Conservation (phyloP, 2,113 vertebrate species). For the Trinectes maculatus region DNA sequence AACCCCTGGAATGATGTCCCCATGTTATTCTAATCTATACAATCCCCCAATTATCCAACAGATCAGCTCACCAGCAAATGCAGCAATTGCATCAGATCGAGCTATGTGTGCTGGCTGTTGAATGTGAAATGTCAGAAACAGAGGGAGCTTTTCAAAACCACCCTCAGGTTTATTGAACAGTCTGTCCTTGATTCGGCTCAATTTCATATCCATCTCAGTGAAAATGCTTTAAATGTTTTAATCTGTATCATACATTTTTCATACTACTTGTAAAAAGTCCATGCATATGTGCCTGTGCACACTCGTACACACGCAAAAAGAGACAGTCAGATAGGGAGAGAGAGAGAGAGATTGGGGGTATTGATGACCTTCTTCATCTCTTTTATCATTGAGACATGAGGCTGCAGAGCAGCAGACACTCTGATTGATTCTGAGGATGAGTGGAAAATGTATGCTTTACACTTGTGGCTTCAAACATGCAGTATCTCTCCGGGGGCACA, state of each 20-base stretch:
- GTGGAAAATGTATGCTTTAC: neutral
- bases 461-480: neutral
- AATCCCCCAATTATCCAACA: constrained; percentile 16
- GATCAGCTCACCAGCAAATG: constrained; percentile 28
- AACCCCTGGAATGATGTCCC: constrained; percentile 17
- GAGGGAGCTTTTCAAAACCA: constrained; percentile 25
- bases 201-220: constrained; percentile 24
- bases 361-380: constrained; percentile 63
- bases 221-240: constrained; percentile 4
- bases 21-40: constrained; percentile 5
- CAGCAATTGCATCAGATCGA: constrained; percentile 31
- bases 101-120: constrained; percentile 30
- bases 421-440: constrained; percentile 23
- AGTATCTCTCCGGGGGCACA: neutral
- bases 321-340: too few species aligned
- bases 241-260: constrained; percentile 48
- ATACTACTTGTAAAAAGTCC: neutral
- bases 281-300: constrained; percentile 18
- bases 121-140: constrained; percentile 37
- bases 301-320: neutral
- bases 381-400: constrained; percentile 39
- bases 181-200: constrained; percentile 39
- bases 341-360: constrained; percentile 23
- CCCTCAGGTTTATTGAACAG: constrained; percentile 39
- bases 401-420: constrained; percentile 9